These are phyloP conservation scores for Alfaro cultratus DNA, from an alignment of 2,797 vertebrate genomes.

Conservation along the genomic window DNA sequence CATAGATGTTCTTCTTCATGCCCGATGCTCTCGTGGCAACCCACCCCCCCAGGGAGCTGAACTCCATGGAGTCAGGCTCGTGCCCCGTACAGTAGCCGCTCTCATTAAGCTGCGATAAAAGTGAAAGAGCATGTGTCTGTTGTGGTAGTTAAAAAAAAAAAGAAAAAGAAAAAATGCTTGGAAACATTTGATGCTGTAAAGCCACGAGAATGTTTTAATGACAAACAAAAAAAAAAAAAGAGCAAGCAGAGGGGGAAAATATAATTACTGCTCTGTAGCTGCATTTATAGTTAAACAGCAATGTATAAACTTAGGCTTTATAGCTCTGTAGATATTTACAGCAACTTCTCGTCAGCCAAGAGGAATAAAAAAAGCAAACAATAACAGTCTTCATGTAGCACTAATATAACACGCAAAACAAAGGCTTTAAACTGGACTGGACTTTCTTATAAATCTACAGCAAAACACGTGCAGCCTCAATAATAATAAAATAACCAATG, in stretches of 20 bases:
- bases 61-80: slow-evolving; percentile 98
- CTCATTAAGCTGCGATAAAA: slow-evolving; percentile 88
- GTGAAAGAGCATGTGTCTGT: slow-evolving; percentile 20
- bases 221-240: slow-evolving; percentile 35
- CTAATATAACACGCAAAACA: slow-evolving; percentile 9
- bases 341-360: slow-evolving; percentile 54
- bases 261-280: slow-evolving; percentile 49
- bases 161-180: slow-evolving; percentile 36
- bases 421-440: slow-evolving; percentile 40
- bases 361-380: slow-evolving; percentile 24
- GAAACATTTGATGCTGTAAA: slow-evolving; percentile 43
- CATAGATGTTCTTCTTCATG: slow-evolving; percentile 99
- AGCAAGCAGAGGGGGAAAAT: slow-evolving; percentile 32
- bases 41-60: slow-evolving; percentile 98
- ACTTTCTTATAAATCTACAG: slow-evolving; percentile 1
- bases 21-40: slow-evolving; percentile 97
- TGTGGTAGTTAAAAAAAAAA: slow-evolving; percentile 22
- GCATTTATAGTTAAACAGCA: slow-evolving; percentile 46
- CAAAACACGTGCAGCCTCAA: not conserved
- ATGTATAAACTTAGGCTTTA: slow-evolving; percentile 54
- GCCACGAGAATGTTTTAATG: slow-evolving; percentile 67
- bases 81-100: slow-evolving; percentile 97
- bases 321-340: slow-evolving; percentile 53
- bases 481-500: not conserved
- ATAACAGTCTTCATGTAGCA: not conserved